Evolutionary conservation across 2,113 vertebrate species (phyloP), one percentile per base, ranked within the genome.

Genomic region (Xiphophorus maculatus): DNA sequence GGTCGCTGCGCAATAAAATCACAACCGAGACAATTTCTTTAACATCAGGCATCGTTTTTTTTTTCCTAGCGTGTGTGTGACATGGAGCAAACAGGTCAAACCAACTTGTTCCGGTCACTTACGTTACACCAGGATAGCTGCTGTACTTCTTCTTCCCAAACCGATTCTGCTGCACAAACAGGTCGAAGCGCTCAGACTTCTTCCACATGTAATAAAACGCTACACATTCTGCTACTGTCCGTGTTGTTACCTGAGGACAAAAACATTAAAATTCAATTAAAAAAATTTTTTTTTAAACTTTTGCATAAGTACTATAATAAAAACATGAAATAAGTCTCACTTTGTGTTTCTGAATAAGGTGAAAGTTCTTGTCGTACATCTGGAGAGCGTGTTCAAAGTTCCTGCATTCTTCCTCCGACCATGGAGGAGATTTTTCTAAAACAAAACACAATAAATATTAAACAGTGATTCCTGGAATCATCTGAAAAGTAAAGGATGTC

Each of bases 201-300:
- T 99, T 99, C 98, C 98, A 99, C 96, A 98, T 97, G 84, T 99
- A 99, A 84, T 99, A 99, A 92, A 99, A 99, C 8, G 97, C 97
- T 32, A 99, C 98, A 90, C 98, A 99, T 88, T 99, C 98, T 48
- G 97, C 96, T 74, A 99, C 98, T 2, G 96, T 97, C 89, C 97
- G 95, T 72, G 95, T 96, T 84, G 94, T 95, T 80, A 99, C 98
- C 98, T 99, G 79, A 69, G 67, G 1, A 25, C 69, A 71, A 3
- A 22, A 4, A 29, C 0, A 54, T 6, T 58, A 8, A 60, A 19
- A 22, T 29, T 32, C 29, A 63, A 32, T 28, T 1, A 28, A 28
- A 28, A 28, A 28, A 28, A 28, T 1, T 1, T 28, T 28, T 28
- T 28, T 28, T 28, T 1, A 28, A 28, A 28, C n/a, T 4, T 28